A percentile compares a stretch with the other conserved stretches of the same genome.
phyloP scores from a whole-genome alignment of 1,140 invertebrate genomes.

The Plodia interpunctella region DNA sequence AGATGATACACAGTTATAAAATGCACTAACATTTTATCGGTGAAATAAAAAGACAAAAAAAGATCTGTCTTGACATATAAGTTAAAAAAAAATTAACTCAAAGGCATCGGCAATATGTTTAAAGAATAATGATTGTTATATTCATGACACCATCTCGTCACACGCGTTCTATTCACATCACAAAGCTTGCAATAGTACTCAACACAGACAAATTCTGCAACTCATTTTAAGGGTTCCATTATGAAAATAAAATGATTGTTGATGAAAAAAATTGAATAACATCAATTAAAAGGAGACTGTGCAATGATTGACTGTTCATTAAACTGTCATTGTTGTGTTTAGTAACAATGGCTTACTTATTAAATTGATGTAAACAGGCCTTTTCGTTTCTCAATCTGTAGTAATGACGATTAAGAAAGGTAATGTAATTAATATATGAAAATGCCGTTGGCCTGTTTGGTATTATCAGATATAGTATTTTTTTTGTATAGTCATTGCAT shows the following conservation, averaged over 20 bases:
- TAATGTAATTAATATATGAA: no score
- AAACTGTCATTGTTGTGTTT: not conserved
- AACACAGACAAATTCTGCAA: slow-evolving; percentile 18
- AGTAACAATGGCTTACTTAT: not conserved
- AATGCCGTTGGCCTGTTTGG: no score
- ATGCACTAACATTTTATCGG: no score
- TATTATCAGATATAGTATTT: no score
- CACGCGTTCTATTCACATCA: not conserved
- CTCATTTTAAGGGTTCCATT: slow-evolving; percentile 17
- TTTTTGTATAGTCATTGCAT: no score
- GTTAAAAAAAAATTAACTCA: no score
- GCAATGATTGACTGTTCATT: slow-evolving; percentile 5
- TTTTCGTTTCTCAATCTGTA: not conserved
- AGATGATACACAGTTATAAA: no score
- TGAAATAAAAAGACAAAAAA: no score
- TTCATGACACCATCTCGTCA: not conserved
- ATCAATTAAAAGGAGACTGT: slow-evolving; percentile 25
- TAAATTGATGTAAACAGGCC: not conserved
- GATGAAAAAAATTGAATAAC: slow-evolving; percentile 29
- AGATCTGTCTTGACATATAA: no score
- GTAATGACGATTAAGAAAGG: no score
- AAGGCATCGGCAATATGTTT: no score
- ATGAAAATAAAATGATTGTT: slow-evolving; percentile 24
- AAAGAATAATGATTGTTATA: no score
- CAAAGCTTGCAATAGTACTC: slow-evolving; percentile 15